Conservation (phyloP, 2,797 vertebrate species). For the Sebastes vulpes region DNA sequence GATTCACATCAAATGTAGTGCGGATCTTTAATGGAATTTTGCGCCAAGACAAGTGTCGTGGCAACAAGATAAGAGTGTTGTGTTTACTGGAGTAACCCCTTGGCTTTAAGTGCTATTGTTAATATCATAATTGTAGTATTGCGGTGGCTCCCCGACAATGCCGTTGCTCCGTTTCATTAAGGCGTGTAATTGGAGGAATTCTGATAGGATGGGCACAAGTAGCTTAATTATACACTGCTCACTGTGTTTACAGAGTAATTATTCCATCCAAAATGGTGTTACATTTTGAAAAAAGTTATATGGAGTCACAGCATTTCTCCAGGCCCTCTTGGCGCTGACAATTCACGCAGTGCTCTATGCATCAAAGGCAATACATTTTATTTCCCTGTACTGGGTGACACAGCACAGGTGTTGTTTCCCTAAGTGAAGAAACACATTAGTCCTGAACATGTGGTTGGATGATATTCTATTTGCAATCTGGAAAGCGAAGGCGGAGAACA, state of each 20-base stretch:
- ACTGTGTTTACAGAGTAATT: conserved; percentile 88
- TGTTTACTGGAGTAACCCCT: conserved; percentile 88
- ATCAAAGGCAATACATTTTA: conserved; percentile 66
- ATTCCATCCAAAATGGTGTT: conserved; percentile 86
- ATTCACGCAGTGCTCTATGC: conserved; percentile 64
- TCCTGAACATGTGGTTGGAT: conserved; percentile 5
- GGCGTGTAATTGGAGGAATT: conserved; percentile 91
- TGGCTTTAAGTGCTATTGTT: conserved; percentile 90
- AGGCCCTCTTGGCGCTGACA: conserved; percentile 60
- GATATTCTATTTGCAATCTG: neutral
- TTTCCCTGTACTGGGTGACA: conserved; percentile 30
- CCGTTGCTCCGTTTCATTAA: conserved; percentile 88
- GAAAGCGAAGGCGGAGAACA: neutral
- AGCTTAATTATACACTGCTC: conserved; percentile 88
- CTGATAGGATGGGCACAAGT: conserved; percentile 89
- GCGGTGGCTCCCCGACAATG: conserved; percentile 84
- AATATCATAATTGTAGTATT: conserved; percentile 90
- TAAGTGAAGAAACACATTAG: conserved; percentile 18
- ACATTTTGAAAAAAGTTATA: conserved; percentile 84
- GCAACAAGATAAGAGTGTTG: conserved; percentile 83
- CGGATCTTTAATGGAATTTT: conserved; percentile 82
- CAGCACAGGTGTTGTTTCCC: conserved; percentile 22
- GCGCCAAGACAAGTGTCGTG: conserved; percentile 83
- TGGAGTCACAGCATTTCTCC: conserved; percentile 74
- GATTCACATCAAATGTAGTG: conserved; percentile 84